A percentile compares a stretch with the other conserved stretches of the same genome.
Evolutionary conservation across 2,113 vertebrate genomes (phyloP).

Genomic region (Pithys albifrons): DNA sequence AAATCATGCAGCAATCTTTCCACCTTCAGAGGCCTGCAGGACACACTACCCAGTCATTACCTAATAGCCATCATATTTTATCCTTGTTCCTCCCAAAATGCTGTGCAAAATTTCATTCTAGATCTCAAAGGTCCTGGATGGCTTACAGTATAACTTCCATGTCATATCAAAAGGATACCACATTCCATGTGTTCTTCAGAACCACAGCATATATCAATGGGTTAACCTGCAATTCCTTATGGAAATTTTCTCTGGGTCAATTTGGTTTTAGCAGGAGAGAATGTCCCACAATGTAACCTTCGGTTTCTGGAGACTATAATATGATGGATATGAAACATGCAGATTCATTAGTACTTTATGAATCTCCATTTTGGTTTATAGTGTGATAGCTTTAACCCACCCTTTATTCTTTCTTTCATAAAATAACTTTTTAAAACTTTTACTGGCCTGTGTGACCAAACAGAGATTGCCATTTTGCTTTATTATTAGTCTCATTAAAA

Average conservation of each 20-base stretch:
- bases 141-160: not conserved
- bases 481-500: not conserved
- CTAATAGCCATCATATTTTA: not conserved
- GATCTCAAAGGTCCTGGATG: not conserved
- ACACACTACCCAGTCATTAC: not conserved
- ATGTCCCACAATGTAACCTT: not conserved
- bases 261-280: not conserved
- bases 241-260: not conserved
- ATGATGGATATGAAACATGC: not conserved
- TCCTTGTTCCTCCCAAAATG: not conserved
- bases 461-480: not conserved
- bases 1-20: not conserved
- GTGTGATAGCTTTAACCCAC: not conserved
- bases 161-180: not conserved
- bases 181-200: not conserved
- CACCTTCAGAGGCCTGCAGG: not conserved
- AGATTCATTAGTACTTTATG: not conserved
- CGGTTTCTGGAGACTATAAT: not conserved
- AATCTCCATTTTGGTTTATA: not conserved
- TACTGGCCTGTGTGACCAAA: not conserved
- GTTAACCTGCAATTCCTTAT: not conserved
- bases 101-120: not conserved
- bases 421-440: not conserved
- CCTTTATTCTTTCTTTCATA: not conserved
- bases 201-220: accelerated